These are phyloP conservation scores for Calliopsis andreniformis DNA, from an alignment of 1,140 invertebrate genomes.

Conservation along the genomic window DNA sequence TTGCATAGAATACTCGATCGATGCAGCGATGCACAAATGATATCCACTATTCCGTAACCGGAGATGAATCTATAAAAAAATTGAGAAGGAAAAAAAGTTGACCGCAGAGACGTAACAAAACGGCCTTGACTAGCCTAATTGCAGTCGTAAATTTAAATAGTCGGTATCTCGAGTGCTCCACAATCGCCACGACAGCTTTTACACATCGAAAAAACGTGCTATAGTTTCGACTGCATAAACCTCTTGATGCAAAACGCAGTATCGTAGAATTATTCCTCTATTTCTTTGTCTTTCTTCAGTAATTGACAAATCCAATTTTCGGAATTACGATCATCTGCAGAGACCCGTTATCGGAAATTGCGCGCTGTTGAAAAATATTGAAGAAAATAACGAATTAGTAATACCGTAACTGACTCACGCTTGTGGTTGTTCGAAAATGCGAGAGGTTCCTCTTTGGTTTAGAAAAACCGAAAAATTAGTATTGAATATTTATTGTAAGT, in stretches of 20 bases:
- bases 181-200: neutral
- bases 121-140: constrained; percentile 13
- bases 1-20: neutral
- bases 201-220: neutral
- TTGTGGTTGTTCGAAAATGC: neutral
- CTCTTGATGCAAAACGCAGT: neutral
- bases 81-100: neutral
- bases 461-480: no score
- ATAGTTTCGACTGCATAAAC: neutral
- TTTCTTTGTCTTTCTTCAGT: constrained; percentile 5
- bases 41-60: neutral
- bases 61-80: neutral
- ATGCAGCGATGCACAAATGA: neutral
- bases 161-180: neutral
- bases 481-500: no score
- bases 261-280: neutral
- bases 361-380: neutral
- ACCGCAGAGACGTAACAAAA: constrained; percentile 9
- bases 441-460: no score
- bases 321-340: neutral
- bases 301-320: constrained; percentile 2
- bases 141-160: neutral
- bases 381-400: constrained; percentile 3
- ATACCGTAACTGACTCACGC: neutral
- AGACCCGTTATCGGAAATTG: neutral